Evolutionary conservation across 2,113 vertebrate species (phyloP), one percentile per base, ranked within the genome.

Genomic region (Noturus placidus): DNA sequence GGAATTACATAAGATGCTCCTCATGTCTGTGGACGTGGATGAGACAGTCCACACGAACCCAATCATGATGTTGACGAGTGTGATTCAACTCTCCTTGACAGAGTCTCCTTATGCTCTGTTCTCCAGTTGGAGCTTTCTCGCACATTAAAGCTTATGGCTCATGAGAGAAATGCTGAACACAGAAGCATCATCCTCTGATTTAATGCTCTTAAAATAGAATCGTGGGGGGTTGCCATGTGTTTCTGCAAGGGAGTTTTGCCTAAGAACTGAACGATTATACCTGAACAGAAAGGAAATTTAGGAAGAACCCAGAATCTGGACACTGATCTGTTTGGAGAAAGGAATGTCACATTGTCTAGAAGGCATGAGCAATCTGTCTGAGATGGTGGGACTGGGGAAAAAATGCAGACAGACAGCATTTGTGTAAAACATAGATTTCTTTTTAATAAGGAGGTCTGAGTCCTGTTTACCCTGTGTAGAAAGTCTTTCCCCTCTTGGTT

Each of bases 391-490:
- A 88, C 80, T 57, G 81, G 25, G 38, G 59, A 69, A 84, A 74
- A 78, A 86, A 80, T 13, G 54, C 78, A 88, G 70, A 84, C 89
- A 76, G 74, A 38, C 74, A 82, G 80, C 63, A 67, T 82, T 82
- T 61, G 84, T 4, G 63, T 85, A 70, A 86, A 88, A 88, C 81
- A 56, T 15, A 63, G 15, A 77, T 78, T 76, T 86, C 25, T 83
- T 89, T 87, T 90, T 61, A 87, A 82, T 59, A 19, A 59, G 57
- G 70, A 84, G 54, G 83, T 85, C 83, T 89, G 80, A 83, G 80
- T 87, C 67, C 35, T 90, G 85, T 90, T 90, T 88, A 87, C 54
- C 52, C 82, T 56, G 70, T 78, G 82, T 82, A 88, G 85, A 88
- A 90, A 88, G 67, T 85, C 77, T 87, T 46, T 74, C 82, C 87